These are phyloP conservation scores for honey bee (Apis mellifera) DNA, from an alignment of 1,140 invertebrate species.

Conservation along the genomic window DNA sequence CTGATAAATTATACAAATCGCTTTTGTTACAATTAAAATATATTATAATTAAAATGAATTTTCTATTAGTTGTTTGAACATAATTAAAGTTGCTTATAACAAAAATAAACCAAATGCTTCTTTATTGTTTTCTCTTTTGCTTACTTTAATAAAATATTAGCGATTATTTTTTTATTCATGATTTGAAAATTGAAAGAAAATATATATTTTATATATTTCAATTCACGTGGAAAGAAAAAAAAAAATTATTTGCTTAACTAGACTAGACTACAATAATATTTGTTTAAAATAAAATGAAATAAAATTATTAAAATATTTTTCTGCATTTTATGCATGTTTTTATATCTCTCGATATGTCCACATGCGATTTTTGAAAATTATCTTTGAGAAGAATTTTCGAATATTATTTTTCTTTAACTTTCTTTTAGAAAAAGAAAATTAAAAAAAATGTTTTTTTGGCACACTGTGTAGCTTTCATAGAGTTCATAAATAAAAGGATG, in stretches of 20 bases:
- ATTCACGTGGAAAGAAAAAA: background rate
- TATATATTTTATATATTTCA: background rate
- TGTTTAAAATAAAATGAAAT: background rate
- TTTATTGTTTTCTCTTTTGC: background rate
- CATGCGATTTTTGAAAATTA: background rate
- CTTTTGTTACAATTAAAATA: background rate
- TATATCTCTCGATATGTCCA: background rate
- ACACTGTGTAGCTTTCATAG: constrained; percentile 1
- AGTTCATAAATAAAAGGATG: background rate
- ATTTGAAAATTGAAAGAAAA: background rate
- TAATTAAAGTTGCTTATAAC: background rate
- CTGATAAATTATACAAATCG: background rate
- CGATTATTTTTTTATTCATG: background rate
- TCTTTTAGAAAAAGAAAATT: background rate
- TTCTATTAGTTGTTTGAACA: background rate
- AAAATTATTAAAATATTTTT: background rate
- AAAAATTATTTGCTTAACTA: background rate
- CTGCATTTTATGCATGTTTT: background rate
- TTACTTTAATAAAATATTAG: background rate
- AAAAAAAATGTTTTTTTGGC: background rate
- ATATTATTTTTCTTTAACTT: too few relatives aligned
- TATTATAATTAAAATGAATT: background rate
- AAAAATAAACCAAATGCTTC: background rate
- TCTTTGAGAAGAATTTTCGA: background rate
- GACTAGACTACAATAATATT: background rate